These are phyloP conservation scores for Nephrotoma appendiculata DNA, from an alignment of 2,888 invertebrate species.

Conservation along the genomic window DNA sequence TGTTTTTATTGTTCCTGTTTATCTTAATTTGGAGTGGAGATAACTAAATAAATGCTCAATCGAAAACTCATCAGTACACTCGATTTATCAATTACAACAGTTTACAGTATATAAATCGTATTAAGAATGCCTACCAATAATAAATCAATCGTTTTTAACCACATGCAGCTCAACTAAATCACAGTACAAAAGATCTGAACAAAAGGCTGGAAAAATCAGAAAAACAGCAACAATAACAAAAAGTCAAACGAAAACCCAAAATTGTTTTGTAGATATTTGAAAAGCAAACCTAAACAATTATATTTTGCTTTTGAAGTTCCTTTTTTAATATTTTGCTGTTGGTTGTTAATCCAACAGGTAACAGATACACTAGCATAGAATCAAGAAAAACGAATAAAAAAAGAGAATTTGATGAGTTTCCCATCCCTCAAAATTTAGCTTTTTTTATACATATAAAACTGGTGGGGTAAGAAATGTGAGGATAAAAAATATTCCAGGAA, in stretches of 20 bases:
- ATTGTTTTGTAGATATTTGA: neutral
- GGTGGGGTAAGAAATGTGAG: neutral
- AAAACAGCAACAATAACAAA: neutral
- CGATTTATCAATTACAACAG: too few relatives aligned
- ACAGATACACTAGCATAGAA: neutral
- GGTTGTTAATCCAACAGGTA: neutral
- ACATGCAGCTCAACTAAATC: neutral
- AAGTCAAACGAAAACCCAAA: neutral
- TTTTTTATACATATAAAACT: neutral
- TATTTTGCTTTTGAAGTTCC: neutral
- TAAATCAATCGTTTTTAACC: neutral
- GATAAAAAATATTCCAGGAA: neutral
- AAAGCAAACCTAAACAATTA: neutral
- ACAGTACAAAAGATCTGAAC: neutral
- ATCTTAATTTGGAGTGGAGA: neutral
- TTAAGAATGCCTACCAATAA: neutral
- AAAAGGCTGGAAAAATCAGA: neutral
- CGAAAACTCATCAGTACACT: too few relatives aligned
- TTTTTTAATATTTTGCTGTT: neutral
- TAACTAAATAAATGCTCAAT: too few relatives aligned
- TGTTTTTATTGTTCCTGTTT: neutral
- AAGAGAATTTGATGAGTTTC: neutral
- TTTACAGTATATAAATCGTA: too few relatives aligned
- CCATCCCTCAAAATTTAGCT: neutral
- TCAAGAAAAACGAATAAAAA: neutral